Evolutionary conservation across 2,888 invertebrate species (phyloP).

Genomic region (Subacronicta megacephala): DNA sequence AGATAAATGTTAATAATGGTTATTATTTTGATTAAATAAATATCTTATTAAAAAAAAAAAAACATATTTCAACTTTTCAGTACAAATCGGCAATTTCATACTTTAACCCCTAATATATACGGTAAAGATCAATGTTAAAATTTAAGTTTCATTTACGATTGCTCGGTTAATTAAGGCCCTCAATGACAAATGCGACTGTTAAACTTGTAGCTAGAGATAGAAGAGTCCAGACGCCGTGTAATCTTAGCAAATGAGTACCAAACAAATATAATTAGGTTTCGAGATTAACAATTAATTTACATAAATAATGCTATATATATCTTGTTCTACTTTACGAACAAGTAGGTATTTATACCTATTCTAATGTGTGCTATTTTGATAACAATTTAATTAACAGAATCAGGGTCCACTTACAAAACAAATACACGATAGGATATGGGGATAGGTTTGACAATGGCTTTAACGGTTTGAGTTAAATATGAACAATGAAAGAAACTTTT

Average conservation of each 20-base stretch:
- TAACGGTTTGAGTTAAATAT: too few relatives aligned
- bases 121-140: too few relatives aligned
- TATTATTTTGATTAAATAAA: too few relatives aligned
- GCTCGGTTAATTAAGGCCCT: too few relatives aligned
- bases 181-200: neutral
- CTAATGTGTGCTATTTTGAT: conserved; percentile 31
- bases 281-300: conserved; percentile 21
- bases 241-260: conserved; percentile 1
- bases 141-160: neutral
- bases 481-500: too few relatives aligned
- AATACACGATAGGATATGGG: too few relatives aligned
- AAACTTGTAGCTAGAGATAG: neutral
- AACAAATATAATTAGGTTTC: conserved; percentile 23
- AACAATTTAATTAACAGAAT: conserved; percentile 12
- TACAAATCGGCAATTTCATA: too few relatives aligned
- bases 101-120: too few relatives aligned
- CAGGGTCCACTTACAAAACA: neutral
- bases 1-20: too few relatives aligned
- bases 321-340: conserved; percentile 30
- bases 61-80: too few relatives aligned
- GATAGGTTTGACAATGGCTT: too few relatives aligned
- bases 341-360: conserved; percentile 23
- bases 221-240: conserved; percentile 7
- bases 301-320: conserved; percentile 27
- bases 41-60: too few relatives aligned